phyloP scores from a whole-genome alignment of 2,888 invertebrate species.

The Corythucha ciliata region DNA sequence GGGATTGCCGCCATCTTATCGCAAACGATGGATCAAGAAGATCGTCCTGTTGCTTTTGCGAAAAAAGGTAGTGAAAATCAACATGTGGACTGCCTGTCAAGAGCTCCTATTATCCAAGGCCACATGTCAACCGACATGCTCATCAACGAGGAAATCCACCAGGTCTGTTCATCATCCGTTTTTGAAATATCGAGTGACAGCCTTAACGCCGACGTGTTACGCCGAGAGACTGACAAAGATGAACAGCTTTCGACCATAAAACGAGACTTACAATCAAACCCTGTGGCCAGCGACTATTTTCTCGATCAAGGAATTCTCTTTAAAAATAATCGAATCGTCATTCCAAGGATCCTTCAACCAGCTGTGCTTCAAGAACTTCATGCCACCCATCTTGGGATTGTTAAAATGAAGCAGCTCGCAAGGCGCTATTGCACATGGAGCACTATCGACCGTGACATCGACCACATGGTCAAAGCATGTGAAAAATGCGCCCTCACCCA shows the following conservation, averaged over 20 bases:
- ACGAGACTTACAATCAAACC: not conserved
- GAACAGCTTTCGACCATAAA: not conserved
- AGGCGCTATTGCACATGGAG: slow-evolving; percentile 36
- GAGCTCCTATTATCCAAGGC: not conserved
- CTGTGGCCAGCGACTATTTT: slow-evolving; percentile 7
- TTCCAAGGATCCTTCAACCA: slow-evolving; percentile 28
- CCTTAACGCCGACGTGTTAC: not conserved
- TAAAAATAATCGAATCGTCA: slow-evolving; percentile 25
- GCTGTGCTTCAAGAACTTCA: slow-evolving; percentile 25
- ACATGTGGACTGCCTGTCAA: slow-evolving; percentile 25
- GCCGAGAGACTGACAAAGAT: slow-evolving; percentile 12
- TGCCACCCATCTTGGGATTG: slow-evolving; percentile 32
- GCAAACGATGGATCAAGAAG: slow-evolving; percentile 23
- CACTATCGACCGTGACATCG: slow-evolving; percentile 35
- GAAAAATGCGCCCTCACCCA: slow-evolving; percentile 3
- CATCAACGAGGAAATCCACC: slow-evolving; percentile 5
- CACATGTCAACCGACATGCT: not conserved
- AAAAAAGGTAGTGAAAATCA: slow-evolving; percentile 17
- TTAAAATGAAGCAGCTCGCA: slow-evolving; percentile 36
- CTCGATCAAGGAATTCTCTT: slow-evolving; percentile 26
- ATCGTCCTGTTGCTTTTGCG: slow-evolving; percentile 27
- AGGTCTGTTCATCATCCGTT: not conserved
- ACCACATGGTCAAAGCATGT: slow-evolving; percentile 33
- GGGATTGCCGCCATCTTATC: slow-evolving; percentile 24
- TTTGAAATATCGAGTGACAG: slow-evolving; percentile 10